Evolutionary conservation across 1,140 invertebrate species (phyloP), one percentile per base, ranked within the genome.

Genomic region (Orchesella cincta): DNA sequence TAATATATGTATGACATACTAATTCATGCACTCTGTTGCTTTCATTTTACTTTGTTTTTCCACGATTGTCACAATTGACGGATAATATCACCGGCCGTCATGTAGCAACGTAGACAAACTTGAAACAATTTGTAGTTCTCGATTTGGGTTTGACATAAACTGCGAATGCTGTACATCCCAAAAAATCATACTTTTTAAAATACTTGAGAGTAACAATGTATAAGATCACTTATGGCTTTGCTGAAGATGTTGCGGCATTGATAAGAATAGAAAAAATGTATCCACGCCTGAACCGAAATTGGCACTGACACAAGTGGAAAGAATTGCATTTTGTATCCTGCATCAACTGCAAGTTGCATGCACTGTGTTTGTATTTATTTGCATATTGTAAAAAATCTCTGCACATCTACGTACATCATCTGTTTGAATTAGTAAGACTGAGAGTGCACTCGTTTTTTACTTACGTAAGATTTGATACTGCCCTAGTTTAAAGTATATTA

Each of bases 251-350:
- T 20, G 54, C 26, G 62, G 31, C 62, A 67, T 33, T 67, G 62
- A 67, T 67, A n/a, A n/a, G n/a, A n/a, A n/a, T n/a, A 33, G 3
- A 67, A 67, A 67, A 67, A 31, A n/a, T 67, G 62, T 29, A 67
- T 33, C 14, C 52, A n/a, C 12, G 23, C 5, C 52, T 57, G 3
- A 26, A 23, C 31, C n/a, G 62, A 67, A 67, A 33, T 67, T 67
- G 62, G 62, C 62, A 67, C 62, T 33, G 31, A 23, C 62, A 67
- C 62, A 67, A 67, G 29, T 31, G 1, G 26, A 18, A 67, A 33
- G 33, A 1, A n/a, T 57, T 57, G 62, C 62, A 67, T 29, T 33
- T 33, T 67, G 3, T 12, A 31, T 67, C 33, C 28, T 33, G 26
- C 31, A 33, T 67, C 8, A 57, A 18, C 39, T 57, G n/a, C 12